A percentile compares a stretch with the other conserved stretches of the same genome.
Conservation (phyloP, 2,888 invertebrate species). For the Coelogynopora nodosa region DNA sequence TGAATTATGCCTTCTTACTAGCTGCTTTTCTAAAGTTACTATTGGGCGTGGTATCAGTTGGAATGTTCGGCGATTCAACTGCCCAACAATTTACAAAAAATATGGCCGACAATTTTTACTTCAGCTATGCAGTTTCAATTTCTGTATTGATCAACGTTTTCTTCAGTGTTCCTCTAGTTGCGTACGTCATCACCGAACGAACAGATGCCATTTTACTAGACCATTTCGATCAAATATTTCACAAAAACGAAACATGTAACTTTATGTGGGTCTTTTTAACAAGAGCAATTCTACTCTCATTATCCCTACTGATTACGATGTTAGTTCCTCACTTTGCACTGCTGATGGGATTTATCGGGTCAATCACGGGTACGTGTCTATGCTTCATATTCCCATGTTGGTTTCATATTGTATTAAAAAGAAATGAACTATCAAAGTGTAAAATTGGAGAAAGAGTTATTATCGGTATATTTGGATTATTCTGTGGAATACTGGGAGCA, state of each 20-base stretch:
- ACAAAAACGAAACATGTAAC: slow-evolving; percentile 29
- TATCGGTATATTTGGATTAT: not conserved
- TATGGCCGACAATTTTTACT: slow-evolving; percentile 21
- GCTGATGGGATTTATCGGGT: slow-evolving; percentile 43
- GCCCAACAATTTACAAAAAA: slow-evolving; percentile 36
- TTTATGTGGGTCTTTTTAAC: slow-evolving; percentile 39
- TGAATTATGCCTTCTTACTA: slow-evolving; percentile 32
- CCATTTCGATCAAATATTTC: slow-evolving; percentile 35
- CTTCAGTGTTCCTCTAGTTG: slow-evolving; percentile 44
- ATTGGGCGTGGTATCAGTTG: slow-evolving; percentile 41
- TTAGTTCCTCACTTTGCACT: slow-evolving; percentile 45
- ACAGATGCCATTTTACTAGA: slow-evolving; percentile 41
- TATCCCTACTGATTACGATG: slow-evolving; percentile 30
- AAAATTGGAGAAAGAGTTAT: not conserved
- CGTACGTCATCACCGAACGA: slow-evolving; percentile 41
- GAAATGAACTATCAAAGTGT: slow-evolving; percentile 23
- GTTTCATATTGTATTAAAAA: slow-evolving; percentile 41
- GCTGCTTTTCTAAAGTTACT: slow-evolving; percentile 35
- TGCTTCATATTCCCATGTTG: slow-evolving; percentile 44
- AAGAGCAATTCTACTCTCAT: slow-evolving; percentile 35
- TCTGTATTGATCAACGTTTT: slow-evolving; percentile 39
- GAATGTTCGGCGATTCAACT: slow-evolving; percentile 38
- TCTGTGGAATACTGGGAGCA: slow-evolving; percentile 1
- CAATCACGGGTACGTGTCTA: slow-evolving; percentile 43
- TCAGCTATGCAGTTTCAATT: not conserved